These are phyloP conservation scores for Callimorpha dominula DNA, from an alignment of 2,888 invertebrate species.

Conservation along the genomic window DNA sequence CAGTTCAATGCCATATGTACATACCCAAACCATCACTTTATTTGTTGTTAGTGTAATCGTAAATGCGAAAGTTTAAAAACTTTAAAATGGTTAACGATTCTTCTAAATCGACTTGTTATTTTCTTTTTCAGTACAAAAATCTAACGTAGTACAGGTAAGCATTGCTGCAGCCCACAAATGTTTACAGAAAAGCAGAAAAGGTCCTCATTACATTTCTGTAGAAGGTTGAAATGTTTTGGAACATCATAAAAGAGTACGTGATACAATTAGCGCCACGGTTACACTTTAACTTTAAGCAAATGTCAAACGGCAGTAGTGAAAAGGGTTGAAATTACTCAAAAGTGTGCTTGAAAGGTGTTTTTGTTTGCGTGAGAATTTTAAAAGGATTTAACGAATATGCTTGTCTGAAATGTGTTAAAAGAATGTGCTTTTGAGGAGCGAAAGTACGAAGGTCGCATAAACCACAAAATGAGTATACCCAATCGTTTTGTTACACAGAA, in stretches of 20 bases:
- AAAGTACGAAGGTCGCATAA: no score
- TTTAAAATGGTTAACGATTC: background rate
- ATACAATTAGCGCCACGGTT: conserved; percentile 38
- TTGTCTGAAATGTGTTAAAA: background rate
- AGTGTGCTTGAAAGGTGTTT: background rate
- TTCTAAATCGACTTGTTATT: background rate
- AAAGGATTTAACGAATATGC: background rate
- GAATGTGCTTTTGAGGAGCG: background rate
- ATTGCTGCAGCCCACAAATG: conserved; percentile 38
- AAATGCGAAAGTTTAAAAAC: background rate
- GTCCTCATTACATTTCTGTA: conserved; percentile 39
- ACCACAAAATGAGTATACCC: no score
- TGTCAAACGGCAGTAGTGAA: conserved; percentile 14
- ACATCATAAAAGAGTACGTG: conserved; percentile 47
- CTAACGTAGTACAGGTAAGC: conserved; percentile 4
- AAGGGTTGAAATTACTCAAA: conserved; percentile 16
- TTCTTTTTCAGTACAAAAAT: background rate
- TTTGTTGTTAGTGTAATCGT: background rate
- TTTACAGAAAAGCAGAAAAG: conserved; percentile 40
- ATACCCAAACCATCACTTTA: background rate
- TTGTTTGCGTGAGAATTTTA: background rate
- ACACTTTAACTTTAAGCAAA: conserved; percentile 34
- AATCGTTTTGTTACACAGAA: no score
- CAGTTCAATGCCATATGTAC: background rate
- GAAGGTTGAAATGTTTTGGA: conserved; percentile 41